Base-by-base conservation (phyloP, 2,888 invertebrate species). In the Lasioglossum marginatum region DNA sequence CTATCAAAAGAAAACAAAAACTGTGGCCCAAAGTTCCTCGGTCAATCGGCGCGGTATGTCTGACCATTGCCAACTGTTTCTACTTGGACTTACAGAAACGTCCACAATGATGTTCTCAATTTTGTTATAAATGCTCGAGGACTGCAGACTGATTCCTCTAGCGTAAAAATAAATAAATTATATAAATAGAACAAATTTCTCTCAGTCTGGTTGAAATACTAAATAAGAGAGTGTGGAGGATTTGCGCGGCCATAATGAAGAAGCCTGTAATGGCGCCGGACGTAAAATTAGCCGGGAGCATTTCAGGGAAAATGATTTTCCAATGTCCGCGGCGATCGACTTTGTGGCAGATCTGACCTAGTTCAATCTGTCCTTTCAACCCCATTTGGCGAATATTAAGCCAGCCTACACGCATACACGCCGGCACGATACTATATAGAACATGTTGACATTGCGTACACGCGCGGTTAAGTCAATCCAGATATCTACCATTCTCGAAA, bases 391-490 rank as follows among this genome's bases (percentile, higher is more conserved):
- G 87, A 87, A 87, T 87, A 87, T 87, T 87, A 87, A 87, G 83
- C 87, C 77, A 52, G 76, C 40, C 75, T 40, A 68, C 74, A 82
- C 87, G 84, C 87, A 81, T 60, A 81, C 82, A 87, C 70, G 77
- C 77, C 63, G 16, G 66, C 34, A 78, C 79, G 71, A 82, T 82
- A 77, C 72, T 80, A 84, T 87, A 77, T 81, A 66, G 80, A 82
- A 79, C 87, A 77, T 87, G 87, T 87, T 87, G 87, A 87, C 87
- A 81, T 78, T 87, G 86, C 87, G 87, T 87, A 79, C 63, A 84
- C 82, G 84, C 87, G 87, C 87, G 87, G 87, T 84, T 87, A 87
- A 87, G 87, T 87, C 87, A 87, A 87, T 87, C 87, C 75, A 82
- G 86, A 77, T 87, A 78, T 83, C 75, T 81, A 83, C 87, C 87